Percentiles rank a stretch among this genome's conserved stretches.
Conservation (phyloP, 2,888 invertebrate genomes). For the Phortica magna region DNA sequence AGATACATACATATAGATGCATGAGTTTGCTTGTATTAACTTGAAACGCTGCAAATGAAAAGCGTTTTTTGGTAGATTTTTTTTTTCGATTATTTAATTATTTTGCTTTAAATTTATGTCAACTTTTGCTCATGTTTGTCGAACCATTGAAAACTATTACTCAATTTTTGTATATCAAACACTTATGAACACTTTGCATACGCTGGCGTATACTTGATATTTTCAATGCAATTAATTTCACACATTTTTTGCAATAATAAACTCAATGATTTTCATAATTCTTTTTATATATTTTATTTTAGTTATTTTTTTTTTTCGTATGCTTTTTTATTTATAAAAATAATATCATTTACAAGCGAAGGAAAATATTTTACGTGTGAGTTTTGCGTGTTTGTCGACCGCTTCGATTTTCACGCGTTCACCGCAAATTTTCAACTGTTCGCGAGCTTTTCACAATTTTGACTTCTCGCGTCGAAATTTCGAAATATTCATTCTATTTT, state of each 20-base stretch:
- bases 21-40: slow-evolving; percentile 35
- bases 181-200: too few species aligned
- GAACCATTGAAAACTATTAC: slow-evolving; percentile 34
- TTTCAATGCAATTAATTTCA: too few species aligned
- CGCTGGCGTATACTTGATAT: too few species aligned
- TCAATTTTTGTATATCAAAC: too few species aligned
- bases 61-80: background rate
- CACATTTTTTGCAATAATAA: too few species aligned
- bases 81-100: slow-evolving; percentile 18
- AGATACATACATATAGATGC: slow-evolving; percentile 56
- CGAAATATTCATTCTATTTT: slow-evolving; percentile 42
- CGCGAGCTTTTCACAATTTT: slow-evolving; percentile 58
- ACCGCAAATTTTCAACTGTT: slow-evolving; percentile 62
- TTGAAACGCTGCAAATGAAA: slow-evolving; percentile 14
- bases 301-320: too few species aligned
- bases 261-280: too few species aligned
- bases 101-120: slow-evolving; percentile 26
- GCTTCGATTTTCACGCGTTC: slow-evolving; percentile 54
- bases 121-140: slow-evolving; percentile 31
- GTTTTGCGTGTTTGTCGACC: background rate
- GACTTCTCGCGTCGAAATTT: slow-evolving; percentile 45
- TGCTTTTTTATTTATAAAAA: slow-evolving; percentile 20
- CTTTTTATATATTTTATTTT: too few species aligned
- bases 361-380: slow-evolving; percentile 31
- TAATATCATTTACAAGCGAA: slow-evolving; percentile 14